Conservation (phyloP, 1,140 invertebrate species). For the Sinella curviseta region DNA sequence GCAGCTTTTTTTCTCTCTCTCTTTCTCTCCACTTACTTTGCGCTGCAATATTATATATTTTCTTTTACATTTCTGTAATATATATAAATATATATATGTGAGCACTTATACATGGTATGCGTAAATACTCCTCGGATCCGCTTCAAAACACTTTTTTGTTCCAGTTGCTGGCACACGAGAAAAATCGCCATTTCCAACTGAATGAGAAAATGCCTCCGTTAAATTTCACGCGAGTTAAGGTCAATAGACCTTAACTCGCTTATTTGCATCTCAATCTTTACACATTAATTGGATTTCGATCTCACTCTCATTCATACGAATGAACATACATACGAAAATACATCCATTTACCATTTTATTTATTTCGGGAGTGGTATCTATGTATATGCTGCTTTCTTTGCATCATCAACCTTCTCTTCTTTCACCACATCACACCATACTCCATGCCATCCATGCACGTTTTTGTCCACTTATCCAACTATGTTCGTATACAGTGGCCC, state of each 20-base stretch:
- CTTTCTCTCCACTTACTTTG: background rate
- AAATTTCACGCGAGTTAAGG: conserved; percentile 51
- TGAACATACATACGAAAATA: background rate
- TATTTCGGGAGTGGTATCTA: too few species aligned
- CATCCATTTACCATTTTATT: background rate
- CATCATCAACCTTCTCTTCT: conserved; percentile 6
- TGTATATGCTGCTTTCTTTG: conserved; percentile 1
- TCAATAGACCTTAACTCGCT: conserved; percentile 50
- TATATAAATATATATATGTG: background rate
- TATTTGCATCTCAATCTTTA: conserved; percentile 51
- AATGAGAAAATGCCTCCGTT: conserved; percentile 49
- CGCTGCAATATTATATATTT: too few species aligned
- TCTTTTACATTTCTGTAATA: background rate
- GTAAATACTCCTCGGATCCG: background rate
- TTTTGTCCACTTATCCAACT: background rate
- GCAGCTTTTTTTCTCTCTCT: background rate
- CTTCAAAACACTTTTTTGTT: conserved; percentile 21
- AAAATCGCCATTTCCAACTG: conserved; percentile 48
- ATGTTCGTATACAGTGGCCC: background rate
- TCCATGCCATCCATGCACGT: background rate
- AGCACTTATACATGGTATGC: background rate
- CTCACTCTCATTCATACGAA: conserved; percentile 7
- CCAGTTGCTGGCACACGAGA: conserved; percentile 42
- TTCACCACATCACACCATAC: too few species aligned
- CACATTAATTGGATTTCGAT: conserved; percentile 50